These are phyloP conservation scores for cat (Felis catus) DNA, from an alignment of 2,113 vertebrate genomes.

Conservation along the genomic window DNA sequence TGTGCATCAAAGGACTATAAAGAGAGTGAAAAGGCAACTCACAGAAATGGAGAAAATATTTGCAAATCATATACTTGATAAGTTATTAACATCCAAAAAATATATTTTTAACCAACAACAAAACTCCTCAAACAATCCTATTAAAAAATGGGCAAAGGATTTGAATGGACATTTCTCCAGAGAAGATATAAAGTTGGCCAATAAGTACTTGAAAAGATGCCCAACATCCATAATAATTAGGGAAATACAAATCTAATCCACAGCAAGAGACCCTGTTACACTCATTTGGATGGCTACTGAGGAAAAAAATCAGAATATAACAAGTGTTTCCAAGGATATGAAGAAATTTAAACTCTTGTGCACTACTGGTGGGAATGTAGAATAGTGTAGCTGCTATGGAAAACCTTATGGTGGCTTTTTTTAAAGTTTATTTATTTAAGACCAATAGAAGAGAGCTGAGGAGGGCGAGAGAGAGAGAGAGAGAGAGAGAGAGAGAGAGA, in stretches of 20 bases:
- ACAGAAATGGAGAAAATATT: background rate
- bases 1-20: background rate
- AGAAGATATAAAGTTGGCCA: background rate
- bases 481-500: too few relatives aligned
- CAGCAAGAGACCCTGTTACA: background rate
- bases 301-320: background rate
- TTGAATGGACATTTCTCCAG: background rate
- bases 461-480: too few relatives aligned
- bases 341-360: background rate
- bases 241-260: background rate
- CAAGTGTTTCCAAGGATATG: background rate
- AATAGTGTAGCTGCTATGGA: background rate
- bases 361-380: background rate
- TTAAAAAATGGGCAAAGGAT: background rate
- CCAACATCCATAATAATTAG: background rate
- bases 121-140: background rate
- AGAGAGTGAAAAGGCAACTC: background rate
- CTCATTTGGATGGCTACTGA: background rate
- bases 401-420: background rate
- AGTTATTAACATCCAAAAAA: background rate
- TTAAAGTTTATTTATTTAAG: too few relatives aligned
- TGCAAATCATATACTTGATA: background rate
- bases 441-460: too few relatives aligned
- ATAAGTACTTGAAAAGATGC: background rate
- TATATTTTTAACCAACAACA: background rate